Evolutionary conservation across 2,113 vertebrate genomes (phyloP).

Genomic region (Oostethus manadensis): DNA sequence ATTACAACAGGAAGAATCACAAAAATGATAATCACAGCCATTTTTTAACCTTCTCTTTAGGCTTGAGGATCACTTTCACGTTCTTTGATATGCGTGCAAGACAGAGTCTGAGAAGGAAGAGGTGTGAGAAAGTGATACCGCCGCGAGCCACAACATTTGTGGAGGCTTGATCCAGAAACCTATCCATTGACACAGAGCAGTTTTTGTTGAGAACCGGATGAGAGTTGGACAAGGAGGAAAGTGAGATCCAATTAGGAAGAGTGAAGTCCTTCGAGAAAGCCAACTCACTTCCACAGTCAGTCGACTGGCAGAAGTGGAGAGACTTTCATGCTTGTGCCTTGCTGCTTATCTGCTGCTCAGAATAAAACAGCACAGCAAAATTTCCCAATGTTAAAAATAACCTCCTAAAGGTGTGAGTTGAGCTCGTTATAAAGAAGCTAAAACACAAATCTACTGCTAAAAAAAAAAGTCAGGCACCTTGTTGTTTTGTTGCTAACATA

Average conservation of each 20-base stretch:
- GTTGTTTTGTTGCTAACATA: not conserved
- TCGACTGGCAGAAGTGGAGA: constrained; percentile 21
- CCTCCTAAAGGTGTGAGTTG: constrained; percentile 23
- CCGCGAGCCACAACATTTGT: constrained; percentile 31
- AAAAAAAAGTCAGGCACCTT: constrained; percentile 6
- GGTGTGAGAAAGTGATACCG: constrained; percentile 21
- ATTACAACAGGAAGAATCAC: constrained; percentile 10
- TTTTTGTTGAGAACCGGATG: constrained; percentile 26
- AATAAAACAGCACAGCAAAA: constrained; percentile 20
- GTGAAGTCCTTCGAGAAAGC: constrained; percentile 43
- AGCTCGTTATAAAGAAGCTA: constrained; percentile 30
- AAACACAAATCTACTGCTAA: constrained; percentile 15
- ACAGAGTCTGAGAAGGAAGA: constrained; percentile 27
- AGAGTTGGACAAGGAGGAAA: constrained; percentile 28
- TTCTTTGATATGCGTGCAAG: constrained; percentile 33
- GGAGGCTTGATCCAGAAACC: constrained; percentile 38
- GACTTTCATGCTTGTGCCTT: constrained; percentile 23
- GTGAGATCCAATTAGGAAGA: constrained; percentile 47
- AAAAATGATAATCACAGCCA: constrained; percentile 17
- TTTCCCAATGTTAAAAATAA: constrained; percentile 23
- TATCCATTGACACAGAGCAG: constrained; percentile 21
- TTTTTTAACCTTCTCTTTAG: constrained; percentile 23
- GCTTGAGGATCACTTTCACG: constrained; percentile 21
- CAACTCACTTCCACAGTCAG: constrained; percentile 24
- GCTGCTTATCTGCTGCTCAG: constrained; percentile 24